phyloP scores from a whole-genome alignment of 1,140 invertebrate species.

The Heliconius congener region DNA sequence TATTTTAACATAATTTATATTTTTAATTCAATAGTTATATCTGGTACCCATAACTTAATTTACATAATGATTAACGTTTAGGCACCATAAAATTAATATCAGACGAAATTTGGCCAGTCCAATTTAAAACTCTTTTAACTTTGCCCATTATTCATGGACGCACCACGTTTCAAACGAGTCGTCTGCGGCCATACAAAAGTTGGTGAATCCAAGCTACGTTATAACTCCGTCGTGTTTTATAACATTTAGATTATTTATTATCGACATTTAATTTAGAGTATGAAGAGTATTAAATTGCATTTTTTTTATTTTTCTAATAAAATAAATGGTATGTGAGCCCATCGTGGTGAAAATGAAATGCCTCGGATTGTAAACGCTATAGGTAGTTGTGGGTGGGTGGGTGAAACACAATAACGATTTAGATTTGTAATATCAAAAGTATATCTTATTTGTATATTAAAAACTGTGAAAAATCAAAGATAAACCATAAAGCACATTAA shows the following conservation, averaged over 20 bases:
- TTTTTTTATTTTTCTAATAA: not conserved
- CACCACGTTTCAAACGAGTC: slow-evolving; percentile 50
- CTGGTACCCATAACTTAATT: slow-evolving; percentile 10
- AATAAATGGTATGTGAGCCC: too few species aligned
- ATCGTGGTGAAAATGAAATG: too few species aligned
- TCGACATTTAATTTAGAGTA: not conserved
- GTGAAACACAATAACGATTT: too few species aligned
- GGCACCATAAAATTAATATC: slow-evolving; percentile 17
- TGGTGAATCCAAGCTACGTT: slow-evolving; percentile 24
- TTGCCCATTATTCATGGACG: slow-evolving; percentile 57
- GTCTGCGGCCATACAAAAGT: slow-evolving; percentile 54
- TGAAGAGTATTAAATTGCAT: not conserved
- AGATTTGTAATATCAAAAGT: too few species aligned
- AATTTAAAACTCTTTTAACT: slow-evolving; percentile 68
- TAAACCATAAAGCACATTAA: too few species aligned
- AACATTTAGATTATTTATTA: slow-evolving; percentile 2
- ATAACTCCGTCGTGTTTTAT: slow-evolving; percentile 5
- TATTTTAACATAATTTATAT: too few species aligned
- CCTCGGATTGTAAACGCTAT: too few species aligned
- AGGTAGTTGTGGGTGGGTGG: too few species aligned
- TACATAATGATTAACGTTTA: slow-evolving; percentile 52
- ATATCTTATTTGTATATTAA: too few species aligned
- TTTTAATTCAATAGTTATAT: not conserved
- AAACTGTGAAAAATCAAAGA: too few species aligned
- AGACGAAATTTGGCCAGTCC: slow-evolving; percentile 54